Base-by-base conservation (phyloP, 2,888 invertebrate genomes). In the Chymomyza amoena region DNA sequence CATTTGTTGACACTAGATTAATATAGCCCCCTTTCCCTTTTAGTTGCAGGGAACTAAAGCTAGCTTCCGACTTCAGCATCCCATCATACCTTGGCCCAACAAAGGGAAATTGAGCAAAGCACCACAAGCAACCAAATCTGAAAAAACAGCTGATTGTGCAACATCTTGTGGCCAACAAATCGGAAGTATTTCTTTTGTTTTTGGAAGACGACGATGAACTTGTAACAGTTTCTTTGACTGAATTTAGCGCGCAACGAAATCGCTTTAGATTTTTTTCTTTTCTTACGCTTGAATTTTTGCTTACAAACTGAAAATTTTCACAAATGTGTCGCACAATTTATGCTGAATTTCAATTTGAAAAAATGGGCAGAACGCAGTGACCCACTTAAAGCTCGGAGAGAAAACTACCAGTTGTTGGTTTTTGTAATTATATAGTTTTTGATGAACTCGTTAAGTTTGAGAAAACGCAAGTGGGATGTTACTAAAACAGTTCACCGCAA, bases 281-380 rank as follows among this genome's bases (percentile, higher is more conserved):
- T 78, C 70, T 70, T 69, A 69, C 68, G 50, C 75, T 32, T 73
- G 45, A 45, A 68, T 68, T 82, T 82, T 76, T 80, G 87, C 85
- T 87, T 75, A 77, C 80, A 75, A 78, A 84, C 80, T 87, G 87
- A 79, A 82, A 79, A 76, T 77, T 76, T 79, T 75, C 76, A 66
- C 69, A 68, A 80, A 84, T 76, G 79, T 84, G 79, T 80, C 79
- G 80, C 71, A 80, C 77, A 82, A 82, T 87, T 84, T 84, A 84
- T 84, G 84, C 84, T 84, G 84, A 84, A 68, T 84, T 84, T 82
- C 77, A 84, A 73, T 76, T 87, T 20, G 68, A 69, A 60, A 64
- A 79, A 82, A 76, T 76, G 79, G 75, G 80, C 73, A 72, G 73
- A 68, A 73, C 54, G 18, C 54, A 71, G 28, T 71, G 84, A 84